Evolutionary conservation across 2,113 vertebrate genomes (phyloP).

Genomic region (Corythaixoides concolor): DNA sequence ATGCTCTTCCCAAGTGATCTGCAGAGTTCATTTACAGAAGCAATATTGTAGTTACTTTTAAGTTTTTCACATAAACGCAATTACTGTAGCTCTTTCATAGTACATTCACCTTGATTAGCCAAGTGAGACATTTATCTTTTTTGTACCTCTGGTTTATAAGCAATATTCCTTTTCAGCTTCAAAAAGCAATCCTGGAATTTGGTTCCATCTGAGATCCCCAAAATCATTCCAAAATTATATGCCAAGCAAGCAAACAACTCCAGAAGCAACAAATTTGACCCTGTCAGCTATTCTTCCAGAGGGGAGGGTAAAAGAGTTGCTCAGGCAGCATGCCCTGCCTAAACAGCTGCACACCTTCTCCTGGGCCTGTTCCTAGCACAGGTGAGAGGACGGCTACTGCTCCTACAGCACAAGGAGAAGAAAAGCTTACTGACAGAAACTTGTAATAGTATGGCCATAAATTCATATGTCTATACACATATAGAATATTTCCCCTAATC

Average conservation of each 20-base stretch:
- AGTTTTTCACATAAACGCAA: background rate
- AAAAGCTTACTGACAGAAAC: background rate
- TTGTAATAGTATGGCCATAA: background rate
- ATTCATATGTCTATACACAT: background rate
- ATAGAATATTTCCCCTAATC: background rate
- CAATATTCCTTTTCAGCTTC: background rate
- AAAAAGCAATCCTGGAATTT: background rate
- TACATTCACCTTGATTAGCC: background rate
- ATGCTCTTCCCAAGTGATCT: background rate
- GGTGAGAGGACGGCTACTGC: background rate
- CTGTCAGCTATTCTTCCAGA: background rate
- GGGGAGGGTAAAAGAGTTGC: background rate
- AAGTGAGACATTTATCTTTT: background rate
- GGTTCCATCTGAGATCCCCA: background rate
- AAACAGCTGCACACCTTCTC: accelerated
- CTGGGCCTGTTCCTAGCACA: background rate
- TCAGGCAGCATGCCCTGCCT: background rate
- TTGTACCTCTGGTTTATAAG: background rate
- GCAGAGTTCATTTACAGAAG: background rate
- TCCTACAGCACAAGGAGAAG: background rate
- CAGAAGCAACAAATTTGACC: background rate
- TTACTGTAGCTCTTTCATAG: background rate
- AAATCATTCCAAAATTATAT: background rate
- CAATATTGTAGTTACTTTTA: background rate
- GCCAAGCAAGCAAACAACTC: background rate